Conservation (phyloP, 1,140 invertebrate genomes). For the Pseudoatta argentina region DNA sequence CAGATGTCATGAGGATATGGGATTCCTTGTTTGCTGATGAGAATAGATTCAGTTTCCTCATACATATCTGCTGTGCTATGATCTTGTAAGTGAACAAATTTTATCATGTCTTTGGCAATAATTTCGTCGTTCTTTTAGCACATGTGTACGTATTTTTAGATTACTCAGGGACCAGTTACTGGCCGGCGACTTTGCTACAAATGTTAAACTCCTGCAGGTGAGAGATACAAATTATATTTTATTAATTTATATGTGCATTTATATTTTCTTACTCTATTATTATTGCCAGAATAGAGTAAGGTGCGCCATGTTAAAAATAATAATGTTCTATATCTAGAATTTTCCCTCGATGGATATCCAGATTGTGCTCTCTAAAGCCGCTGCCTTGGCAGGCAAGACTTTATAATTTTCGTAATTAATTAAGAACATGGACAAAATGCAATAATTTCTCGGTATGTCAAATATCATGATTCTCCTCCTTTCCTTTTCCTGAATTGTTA, state of each 20-base stretch:
- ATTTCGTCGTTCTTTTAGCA: neutral
- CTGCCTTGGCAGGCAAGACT: constrained; percentile 82
- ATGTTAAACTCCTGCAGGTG: constrained; percentile 96
- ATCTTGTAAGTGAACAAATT: constrained; percentile 92
- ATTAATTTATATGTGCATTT: constrained; percentile 18
- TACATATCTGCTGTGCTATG: constrained; percentile 98
- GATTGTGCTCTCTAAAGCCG: constrained; percentile 89
- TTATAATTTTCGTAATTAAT: constrained; percentile 72
- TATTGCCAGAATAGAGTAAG: neutral
- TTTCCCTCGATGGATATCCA: constrained; percentile 92
- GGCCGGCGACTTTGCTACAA: constrained; percentile 94
- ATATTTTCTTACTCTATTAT: neutral
- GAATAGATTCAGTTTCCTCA: constrained; percentile 95
- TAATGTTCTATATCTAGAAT: constrained; percentile 86
- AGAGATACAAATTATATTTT: constrained; percentile 26
- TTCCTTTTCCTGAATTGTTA: neutral
- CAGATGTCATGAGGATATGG: constrained; percentile 98
- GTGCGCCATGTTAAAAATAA: neutral
- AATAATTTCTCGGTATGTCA: neutral
- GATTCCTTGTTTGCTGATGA: constrained; percentile 97
- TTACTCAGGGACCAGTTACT: constrained; percentile 94
- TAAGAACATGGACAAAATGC: constrained; percentile 11
- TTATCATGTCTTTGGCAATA: neutral
- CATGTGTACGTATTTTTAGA: constrained; percentile 84
- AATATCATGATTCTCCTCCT: constrained; percentile 8